Evolutionary conservation across 2,888 invertebrate species (phyloP).

Genomic region (Conops quadrifasciatus): DNA sequence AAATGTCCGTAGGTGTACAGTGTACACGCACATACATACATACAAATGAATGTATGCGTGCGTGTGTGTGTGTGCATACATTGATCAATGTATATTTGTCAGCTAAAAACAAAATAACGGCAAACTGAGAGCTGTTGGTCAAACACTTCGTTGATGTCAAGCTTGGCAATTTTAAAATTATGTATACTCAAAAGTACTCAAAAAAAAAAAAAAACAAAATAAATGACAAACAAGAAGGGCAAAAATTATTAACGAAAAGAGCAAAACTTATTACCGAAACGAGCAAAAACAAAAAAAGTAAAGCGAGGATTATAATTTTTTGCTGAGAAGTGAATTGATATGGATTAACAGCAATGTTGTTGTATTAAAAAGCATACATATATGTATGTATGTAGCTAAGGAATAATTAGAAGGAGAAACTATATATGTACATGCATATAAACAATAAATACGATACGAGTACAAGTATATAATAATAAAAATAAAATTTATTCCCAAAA

Average conservation of each 20-base stretch:
- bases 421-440: no score
- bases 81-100: background rate
- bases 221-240: background rate
- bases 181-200: no score
- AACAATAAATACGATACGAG: no score
- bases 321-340: background rate
- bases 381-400: no score
- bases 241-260: background rate
- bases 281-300: background rate
- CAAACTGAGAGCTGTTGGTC: background rate
- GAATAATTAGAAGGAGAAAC: no score
- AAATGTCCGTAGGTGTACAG: background rate
- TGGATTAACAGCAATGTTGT: no score
- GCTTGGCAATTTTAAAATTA: slow-evolving; percentile 11
- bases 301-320: slow-evolving; percentile 11
- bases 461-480: no score
- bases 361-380: no score
- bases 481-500: no score
- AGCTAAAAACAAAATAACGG: slow-evolving; percentile 25
- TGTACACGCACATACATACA: background rate
- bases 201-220: background rate
- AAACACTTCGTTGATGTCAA: background rate
- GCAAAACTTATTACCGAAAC: background rate
- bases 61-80: background rate
- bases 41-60: background rate